Evolutionary conservation across 2,113 vertebrate genomes (phyloP).

Genomic region (Lepus timidus): DNA sequence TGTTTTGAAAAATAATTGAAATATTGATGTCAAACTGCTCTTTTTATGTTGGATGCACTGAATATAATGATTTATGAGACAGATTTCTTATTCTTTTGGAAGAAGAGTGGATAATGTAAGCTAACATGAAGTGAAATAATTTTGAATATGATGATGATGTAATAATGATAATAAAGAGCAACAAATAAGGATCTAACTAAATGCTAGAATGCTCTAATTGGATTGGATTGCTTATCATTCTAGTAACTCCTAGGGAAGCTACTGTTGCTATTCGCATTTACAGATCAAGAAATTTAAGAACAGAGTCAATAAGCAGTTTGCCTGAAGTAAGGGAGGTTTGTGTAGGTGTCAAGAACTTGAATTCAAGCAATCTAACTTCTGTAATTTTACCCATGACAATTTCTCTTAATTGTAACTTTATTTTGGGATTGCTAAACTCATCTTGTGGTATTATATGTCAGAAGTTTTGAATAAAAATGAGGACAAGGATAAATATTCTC

Average conservation of each 20-base stretch:
- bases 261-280: not conserved
- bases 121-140: not conserved
- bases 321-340: not conserved
- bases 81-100: not conserved
- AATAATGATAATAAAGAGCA: not conserved
- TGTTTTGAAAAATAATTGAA: not conserved
- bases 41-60: not conserved
- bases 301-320: not conserved
- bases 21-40: not conserved
- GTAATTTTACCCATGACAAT: not conserved
- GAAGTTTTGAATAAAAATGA: conserved; percentile 33
- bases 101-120: not conserved
- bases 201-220: not conserved
- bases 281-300: conserved; percentile 9
- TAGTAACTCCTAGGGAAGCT: not conserved
- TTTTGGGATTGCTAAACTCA: not conserved
- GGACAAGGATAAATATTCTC: not conserved
- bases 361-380: not conserved
- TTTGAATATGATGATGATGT: not conserved
- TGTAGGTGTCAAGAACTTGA: not conserved
- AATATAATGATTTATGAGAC: not conserved
- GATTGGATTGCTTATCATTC: not conserved
- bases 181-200: not conserved
- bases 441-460: not conserved
- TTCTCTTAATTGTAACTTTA: not conserved